phyloP scores from a whole-genome alignment of 2,888 invertebrate species.

The Cryptocheilus praepositus region DNA sequence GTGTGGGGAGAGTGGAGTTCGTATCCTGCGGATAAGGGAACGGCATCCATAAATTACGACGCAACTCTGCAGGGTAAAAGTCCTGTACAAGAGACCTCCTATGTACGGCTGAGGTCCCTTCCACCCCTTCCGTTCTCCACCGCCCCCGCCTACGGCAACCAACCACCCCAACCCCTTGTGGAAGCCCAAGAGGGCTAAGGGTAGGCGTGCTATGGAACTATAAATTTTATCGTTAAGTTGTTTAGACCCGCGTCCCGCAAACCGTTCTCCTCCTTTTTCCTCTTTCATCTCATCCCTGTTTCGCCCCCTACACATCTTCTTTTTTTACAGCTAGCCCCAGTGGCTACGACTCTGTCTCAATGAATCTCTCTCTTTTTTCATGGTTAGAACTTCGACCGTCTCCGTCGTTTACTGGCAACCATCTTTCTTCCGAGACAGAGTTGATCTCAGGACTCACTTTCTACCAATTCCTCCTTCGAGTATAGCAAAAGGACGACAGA shows the following conservation, averaged over 20 bases:
- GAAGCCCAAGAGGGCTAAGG: slow-evolving; percentile 58
- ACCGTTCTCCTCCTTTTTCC: slow-evolving; percentile 42
- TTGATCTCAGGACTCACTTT: slow-evolving; percentile 51
- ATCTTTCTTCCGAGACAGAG: too few species aligned
- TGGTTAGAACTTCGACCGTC: too few species aligned
- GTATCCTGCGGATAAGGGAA: slow-evolving; percentile 75
- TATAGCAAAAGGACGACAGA: slow-evolving; percentile 30
- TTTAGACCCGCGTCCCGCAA: slow-evolving; percentile 72
- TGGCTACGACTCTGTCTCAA: slow-evolving; percentile 60
- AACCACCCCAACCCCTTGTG: slow-evolving; percentile 23
- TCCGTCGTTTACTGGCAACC: too few species aligned
- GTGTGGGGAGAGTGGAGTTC: slow-evolving; percentile 71
- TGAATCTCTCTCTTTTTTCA: too few species aligned
- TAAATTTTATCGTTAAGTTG: slow-evolving; percentile 75
- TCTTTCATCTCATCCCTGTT: slow-evolving; percentile 16
- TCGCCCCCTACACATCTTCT: too few species aligned
- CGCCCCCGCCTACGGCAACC: slow-evolving; percentile 35
- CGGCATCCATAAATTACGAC: slow-evolving; percentile 74
- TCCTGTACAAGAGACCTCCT: slow-evolving; percentile 72
- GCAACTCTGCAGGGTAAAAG: slow-evolving; percentile 73
- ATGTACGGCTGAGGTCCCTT: slow-evolving; percentile 58
- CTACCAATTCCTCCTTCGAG: slow-evolving; percentile 50
- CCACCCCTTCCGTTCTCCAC: slow-evolving; percentile 26
- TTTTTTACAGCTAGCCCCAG: slow-evolving; percentile 25
- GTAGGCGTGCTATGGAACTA: slow-evolving; percentile 73